These are phyloP conservation scores for Edolisoma coerulescens DNA, from an alignment of 2,113 vertebrate genomes.

Conservation along the genomic window DNA sequence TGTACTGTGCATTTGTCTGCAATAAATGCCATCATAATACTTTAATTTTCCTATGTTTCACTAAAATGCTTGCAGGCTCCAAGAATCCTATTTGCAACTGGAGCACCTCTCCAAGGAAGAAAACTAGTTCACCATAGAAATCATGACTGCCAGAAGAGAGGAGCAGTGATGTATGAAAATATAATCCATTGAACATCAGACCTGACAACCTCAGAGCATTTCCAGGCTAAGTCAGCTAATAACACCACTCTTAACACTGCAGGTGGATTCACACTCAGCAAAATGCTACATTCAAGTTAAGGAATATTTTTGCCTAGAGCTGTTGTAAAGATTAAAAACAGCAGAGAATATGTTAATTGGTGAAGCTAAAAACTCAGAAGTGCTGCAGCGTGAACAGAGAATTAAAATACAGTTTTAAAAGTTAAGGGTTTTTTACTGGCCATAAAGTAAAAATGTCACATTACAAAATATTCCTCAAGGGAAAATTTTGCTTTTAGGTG, in stretches of 20 bases:
- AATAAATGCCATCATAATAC: not conserved
- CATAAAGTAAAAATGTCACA: not conserved
- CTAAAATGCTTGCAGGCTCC: slow-evolving; percentile 44
- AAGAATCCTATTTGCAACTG: slow-evolving; percentile 65
- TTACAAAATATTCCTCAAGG: not conserved
- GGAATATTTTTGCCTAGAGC: slow-evolving; percentile 30
- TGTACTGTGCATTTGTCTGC: not conserved
- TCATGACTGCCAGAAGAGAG: slow-evolving; percentile 68
- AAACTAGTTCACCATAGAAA: slow-evolving; percentile 76
- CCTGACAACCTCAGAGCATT: slow-evolving; percentile 68
- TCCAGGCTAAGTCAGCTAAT: slow-evolving; percentile 71
- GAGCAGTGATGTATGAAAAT: slow-evolving; percentile 74
- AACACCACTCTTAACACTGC: slow-evolving; percentile 58
- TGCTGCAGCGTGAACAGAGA: not conserved
- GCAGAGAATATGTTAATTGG: slow-evolving; percentile 17
- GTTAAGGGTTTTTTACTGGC: not conserved
- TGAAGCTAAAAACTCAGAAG: slow-evolving; percentile 27
- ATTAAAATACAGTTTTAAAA: slow-evolving; percentile 2
- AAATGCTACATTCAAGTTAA: slow-evolving; percentile 33
- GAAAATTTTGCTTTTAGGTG: not conserved
- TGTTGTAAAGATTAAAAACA: slow-evolving; percentile 34
- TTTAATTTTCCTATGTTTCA: slow-evolving; percentile 42
- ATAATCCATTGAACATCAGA: slow-evolving; percentile 72
- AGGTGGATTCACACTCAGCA: slow-evolving; percentile 29
- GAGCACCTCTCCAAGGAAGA: slow-evolving; percentile 74